Evolutionary conservation across 2,113 vertebrate species (phyloP).

Genomic region (Cinclus mexicanus): DNA sequence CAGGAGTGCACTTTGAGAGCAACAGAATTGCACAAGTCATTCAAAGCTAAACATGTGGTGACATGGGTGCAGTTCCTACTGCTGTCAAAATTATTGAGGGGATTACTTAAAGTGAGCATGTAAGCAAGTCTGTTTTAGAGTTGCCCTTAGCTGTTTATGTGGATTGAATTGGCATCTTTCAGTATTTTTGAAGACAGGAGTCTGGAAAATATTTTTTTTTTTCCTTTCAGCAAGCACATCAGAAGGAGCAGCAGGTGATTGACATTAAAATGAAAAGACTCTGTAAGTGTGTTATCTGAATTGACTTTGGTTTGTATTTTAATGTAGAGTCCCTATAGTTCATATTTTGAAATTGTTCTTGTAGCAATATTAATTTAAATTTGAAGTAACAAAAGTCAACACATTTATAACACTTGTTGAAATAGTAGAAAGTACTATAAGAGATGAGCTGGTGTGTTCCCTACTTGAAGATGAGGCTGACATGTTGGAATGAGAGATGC

Average conservation of each 20-base stretch:
- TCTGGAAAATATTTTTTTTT: neutral
- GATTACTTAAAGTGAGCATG: neutral
- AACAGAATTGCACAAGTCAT: neutral
- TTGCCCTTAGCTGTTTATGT: neutral
- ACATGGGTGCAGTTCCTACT: neutral
- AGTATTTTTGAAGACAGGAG: neutral
- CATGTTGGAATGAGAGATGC: neutral
- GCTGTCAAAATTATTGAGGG: neutral
- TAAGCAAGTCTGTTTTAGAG: neutral
- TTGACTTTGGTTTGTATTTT: neutral
- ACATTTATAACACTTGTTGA: neutral
- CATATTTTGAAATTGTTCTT: neutral
- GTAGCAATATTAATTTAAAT: neutral
- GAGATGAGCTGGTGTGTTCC: neutral
- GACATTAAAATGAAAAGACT: slow-evolving; percentile 64
- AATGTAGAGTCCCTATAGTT: neutral
- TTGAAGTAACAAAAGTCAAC: neutral
- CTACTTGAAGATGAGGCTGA: neutral
- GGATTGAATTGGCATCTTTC: neutral
- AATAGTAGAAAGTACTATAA: neutral
- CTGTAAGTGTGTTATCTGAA: slow-evolving; percentile 53
- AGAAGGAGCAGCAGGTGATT: slow-evolving; percentile 61
- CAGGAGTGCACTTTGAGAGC: neutral
- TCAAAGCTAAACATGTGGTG: neutral
- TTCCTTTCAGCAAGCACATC: slow-evolving; percentile 45